A percentile compares a stretch with the other conserved stretches of the same genome.
These are phyloP conservation scores for Syngnathus typhle DNA, from an alignment of 2,113 vertebrate species.

Conservation along the genomic window DNA sequence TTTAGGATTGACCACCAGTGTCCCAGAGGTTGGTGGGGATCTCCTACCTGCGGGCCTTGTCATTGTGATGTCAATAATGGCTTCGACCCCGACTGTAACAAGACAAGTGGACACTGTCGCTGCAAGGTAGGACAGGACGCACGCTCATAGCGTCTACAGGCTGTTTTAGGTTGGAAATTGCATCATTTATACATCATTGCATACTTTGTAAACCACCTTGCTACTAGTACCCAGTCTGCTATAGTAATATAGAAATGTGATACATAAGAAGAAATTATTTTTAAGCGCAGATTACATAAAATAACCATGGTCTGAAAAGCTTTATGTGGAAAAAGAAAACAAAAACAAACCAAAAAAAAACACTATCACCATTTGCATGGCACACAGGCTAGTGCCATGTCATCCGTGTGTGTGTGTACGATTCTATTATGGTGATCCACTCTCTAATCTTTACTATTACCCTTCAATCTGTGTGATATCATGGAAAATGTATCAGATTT, in stretches of 20 bases:
- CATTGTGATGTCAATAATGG: constrained; percentile 89
- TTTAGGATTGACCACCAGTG: constrained; percentile 92
- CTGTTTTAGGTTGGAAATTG: not conserved
- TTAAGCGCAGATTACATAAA: too few species aligned
- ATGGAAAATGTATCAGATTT: not conserved
- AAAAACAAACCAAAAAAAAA: not conserved
- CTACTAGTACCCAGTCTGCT: too few species aligned
- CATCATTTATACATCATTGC: not conserved
- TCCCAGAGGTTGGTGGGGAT: constrained; percentile 96
- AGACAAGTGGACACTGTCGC: constrained; percentile 88
- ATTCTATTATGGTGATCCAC: constrained; percentile 6
- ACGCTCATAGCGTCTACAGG: not conserved
- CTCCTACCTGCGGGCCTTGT: constrained; percentile 88
- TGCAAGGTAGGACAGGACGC: constrained; percentile 81
- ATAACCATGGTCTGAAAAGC: not conserved
- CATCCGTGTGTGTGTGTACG: too few species aligned
- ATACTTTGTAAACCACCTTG: not conserved
- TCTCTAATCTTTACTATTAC: constrained; percentile 31
- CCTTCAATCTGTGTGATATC: not conserved
- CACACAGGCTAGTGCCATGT: too few species aligned
- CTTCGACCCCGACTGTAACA: constrained; percentile 92
- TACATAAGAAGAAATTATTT: too few species aligned
- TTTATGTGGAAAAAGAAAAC: not conserved
- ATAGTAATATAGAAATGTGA: too few species aligned
- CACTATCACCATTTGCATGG: not conserved